Percentiles rank a stretch among this genome's conserved stretches.
Conservation (phyloP, 2,888 invertebrate species). For the Drosophila kuntzei region DNA sequence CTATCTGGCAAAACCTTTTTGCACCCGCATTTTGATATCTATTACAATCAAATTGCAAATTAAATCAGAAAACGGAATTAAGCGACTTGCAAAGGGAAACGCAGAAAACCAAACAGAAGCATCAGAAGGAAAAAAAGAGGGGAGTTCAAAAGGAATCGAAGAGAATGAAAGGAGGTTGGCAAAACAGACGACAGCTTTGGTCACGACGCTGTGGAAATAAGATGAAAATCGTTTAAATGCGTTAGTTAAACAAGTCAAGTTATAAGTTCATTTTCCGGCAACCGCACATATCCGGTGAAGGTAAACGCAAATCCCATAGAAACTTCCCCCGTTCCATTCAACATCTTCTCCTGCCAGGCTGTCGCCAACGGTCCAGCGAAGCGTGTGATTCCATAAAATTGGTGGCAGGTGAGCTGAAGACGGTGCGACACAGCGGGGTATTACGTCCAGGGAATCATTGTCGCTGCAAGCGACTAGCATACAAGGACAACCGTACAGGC, state of each 20-base stretch:
- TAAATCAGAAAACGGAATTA: conserved; percentile 62
- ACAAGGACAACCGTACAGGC: conserved; percentile 22
- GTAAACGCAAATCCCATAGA: conserved; percentile 56
- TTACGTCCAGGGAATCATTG: conserved; percentile 64
- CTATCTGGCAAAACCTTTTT: conserved; percentile 43
- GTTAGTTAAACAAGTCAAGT: conserved; percentile 79
- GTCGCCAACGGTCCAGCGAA: conserved; percentile 63
- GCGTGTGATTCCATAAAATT: conserved; percentile 78
- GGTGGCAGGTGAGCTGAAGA: conserved; percentile 30
- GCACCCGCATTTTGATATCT: conserved; percentile 68
- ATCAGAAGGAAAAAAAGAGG: background rate
- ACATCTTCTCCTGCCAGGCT: conserved; percentile 6
- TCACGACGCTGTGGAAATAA: conserved; percentile 40
- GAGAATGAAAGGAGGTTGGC: background rate
- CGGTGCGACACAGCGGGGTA: background rate
- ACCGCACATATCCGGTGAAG: conserved; percentile 75
- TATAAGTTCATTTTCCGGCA: conserved; percentile 80
- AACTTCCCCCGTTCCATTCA: background rate
- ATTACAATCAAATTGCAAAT: conserved; percentile 79
- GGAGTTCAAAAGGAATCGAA: conserved; percentile 1
- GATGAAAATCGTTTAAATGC: conserved; percentile 76
- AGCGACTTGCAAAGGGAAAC: conserved; percentile 31
- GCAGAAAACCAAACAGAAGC: conserved; percentile 18
- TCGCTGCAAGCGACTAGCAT: conserved; percentile 56
- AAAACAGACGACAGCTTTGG: conserved; percentile 19